Percentiles rank a stretch among this genome's conserved stretches.
These are phyloP conservation scores for Latrodectus hesperus DNA, from an alignment of 2,888 invertebrate species.

Conservation along the genomic window DNA sequence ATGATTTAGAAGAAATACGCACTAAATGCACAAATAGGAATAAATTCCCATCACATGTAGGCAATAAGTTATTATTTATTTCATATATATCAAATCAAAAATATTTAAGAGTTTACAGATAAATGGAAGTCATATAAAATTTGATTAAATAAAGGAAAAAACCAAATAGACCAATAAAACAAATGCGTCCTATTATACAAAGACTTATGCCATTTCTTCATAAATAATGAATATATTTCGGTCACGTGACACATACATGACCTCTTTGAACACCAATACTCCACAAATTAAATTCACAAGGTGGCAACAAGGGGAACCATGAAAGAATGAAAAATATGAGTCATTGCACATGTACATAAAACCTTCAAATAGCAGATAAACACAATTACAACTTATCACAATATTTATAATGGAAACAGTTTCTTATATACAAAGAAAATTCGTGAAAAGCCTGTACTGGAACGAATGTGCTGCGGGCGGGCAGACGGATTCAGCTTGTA, in stretches of 20 bases:
- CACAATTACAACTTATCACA: constrained; percentile 66
- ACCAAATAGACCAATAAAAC: neutral
- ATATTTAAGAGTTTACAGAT: neutral
- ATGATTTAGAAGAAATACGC: too few relatives aligned
- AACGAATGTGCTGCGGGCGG: constrained; percentile 22
- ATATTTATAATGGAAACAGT: constrained; percentile 50
- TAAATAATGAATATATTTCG: neutral
- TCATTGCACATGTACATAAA: constrained; percentile 66
- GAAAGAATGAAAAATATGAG: constrained; percentile 60
- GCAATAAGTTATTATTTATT: too few relatives aligned
- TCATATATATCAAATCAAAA: neutral
- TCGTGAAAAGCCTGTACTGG: constrained; percentile 54
- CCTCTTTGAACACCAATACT: constrained; percentile 30
- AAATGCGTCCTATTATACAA: neutral
- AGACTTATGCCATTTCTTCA: neutral
- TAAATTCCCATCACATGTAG: too few relatives aligned
- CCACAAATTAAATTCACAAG: constrained; percentile 49
- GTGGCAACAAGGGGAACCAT: constrained; percentile 46
- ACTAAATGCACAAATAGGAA: too few relatives aligned
- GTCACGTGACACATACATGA: neutral
- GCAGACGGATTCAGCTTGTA: constrained; percentile 7
- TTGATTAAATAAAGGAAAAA: neutral
- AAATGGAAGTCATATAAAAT: constrained; percentile 5
- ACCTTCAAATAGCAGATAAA: constrained; percentile 54
- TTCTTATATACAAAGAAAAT: constrained; percentile 52